These are phyloP conservation scores for Mellivora capensis DNA, from an alignment of 2,113 vertebrate genomes.

Conservation along the genomic window DNA sequence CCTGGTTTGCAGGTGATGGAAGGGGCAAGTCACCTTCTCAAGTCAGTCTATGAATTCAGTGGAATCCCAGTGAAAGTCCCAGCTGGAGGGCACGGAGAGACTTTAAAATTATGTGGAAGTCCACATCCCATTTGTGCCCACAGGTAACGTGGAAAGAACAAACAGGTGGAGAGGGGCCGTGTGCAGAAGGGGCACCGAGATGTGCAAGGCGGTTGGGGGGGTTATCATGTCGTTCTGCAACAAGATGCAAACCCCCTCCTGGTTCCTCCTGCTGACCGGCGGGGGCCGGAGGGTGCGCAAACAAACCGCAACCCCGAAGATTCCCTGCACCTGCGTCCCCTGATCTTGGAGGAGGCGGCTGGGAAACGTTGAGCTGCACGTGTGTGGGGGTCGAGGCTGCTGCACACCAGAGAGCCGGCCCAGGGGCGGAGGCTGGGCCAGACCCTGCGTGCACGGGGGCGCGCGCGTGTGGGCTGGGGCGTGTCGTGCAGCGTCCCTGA, in stretches of 20 bases:
- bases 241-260: accelerated
- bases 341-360: accelerated
- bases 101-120: background rate
- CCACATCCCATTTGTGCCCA: too few species aligned
- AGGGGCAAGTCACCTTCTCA: background rate
- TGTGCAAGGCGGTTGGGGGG: background rate
- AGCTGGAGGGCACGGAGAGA: background rate
- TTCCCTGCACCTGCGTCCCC: too few species aligned
- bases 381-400: accelerated
- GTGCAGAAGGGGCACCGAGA: background rate
- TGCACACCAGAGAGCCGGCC: accelerated
- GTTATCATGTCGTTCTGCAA: accelerated
- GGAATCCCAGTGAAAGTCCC: background rate
- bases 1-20: background rate
- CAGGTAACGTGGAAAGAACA: background rate
- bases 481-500: accelerated
- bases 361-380: accelerated
- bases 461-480: background rate
- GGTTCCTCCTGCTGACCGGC: background rate
- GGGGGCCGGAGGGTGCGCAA: too few species aligned
- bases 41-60: background rate
- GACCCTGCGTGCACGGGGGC: accelerated
- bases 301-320: background rate
- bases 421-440: background rate
- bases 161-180: accelerated